Evolutionary conservation across 2,888 invertebrate species (phyloP).

Genomic region (Craniophora ligustri): DNA sequence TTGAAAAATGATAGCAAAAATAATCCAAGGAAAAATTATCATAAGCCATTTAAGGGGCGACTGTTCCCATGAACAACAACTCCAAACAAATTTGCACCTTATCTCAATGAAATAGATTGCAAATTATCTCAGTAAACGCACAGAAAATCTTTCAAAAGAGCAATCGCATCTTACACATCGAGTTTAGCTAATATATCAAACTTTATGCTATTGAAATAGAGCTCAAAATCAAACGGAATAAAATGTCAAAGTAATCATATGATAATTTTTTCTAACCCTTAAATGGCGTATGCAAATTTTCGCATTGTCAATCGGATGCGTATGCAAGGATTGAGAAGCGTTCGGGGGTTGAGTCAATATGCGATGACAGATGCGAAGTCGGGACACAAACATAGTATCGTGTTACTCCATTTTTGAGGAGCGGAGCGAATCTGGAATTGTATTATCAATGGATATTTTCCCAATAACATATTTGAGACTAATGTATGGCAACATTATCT

Average conservation of each 20-base stretch:
- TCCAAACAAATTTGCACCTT: constrained; percentile 43
- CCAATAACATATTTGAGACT: neutral
- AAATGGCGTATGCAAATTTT: constrained; percentile 85
- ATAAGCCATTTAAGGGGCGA: constrained; percentile 82
- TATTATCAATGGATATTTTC: constrained; percentile 34
- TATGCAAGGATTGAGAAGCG: constrained; percentile 59
- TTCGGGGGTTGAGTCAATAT: constrained; percentile 78
- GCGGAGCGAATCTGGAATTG: constrained; percentile 46
- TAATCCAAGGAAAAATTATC: constrained; percentile 82
- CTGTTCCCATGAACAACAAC: constrained; percentile 65
- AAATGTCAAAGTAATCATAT: constrained; percentile 60
- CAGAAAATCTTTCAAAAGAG: constrained; percentile 61
- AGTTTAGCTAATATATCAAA: constrained; percentile 22
- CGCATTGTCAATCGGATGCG: constrained; percentile 62
- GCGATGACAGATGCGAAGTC: constrained; percentile 84
- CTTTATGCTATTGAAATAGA: constrained; percentile 35
- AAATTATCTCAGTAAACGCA: constrained; percentile 10
- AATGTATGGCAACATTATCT: neutral
- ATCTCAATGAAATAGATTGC: neutral
- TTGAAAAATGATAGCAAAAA: constrained; percentile 88
- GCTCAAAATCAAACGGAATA: constrained; percentile 40
- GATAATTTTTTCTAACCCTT: constrained; percentile 78
- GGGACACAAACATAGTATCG: constrained; percentile 73
- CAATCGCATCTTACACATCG: constrained; percentile 59
- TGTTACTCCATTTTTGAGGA: constrained; percentile 63